A percentile compares a stretch with the other conserved stretches of the same genome.
phyloP scores from a whole-genome alignment of 1,140 invertebrate genomes.

The Diorhabda sublineata region DNA sequence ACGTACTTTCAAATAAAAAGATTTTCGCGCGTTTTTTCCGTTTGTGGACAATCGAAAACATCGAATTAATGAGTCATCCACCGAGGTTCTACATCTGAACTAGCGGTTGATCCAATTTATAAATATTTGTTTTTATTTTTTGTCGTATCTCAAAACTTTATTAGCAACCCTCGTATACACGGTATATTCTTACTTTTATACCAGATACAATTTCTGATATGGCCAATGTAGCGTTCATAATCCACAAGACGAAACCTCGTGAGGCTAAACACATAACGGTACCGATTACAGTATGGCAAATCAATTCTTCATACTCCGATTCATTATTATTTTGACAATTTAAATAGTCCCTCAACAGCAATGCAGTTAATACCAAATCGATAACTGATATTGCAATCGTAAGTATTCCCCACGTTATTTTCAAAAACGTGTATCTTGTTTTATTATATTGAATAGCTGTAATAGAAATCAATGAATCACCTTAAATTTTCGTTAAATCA shows the following conservation, averaged over 20 bases:
- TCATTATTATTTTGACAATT: slow-evolving; percentile 34
- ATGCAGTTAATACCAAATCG: slow-evolving; percentile 22
- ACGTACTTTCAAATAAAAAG: no score
- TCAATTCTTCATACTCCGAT: slow-evolving; percentile 23
- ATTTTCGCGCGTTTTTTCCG: no score
- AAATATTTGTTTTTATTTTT: no score
- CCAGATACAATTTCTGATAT: neutral
- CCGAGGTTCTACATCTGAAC: no score
- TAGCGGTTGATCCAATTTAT: no score
- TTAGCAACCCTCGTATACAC: neutral
- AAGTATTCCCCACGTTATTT: slow-evolving; percentile 12
- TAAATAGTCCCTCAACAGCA: slow-evolving; percentile 25
- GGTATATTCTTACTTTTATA: slow-evolving; percentile 6
- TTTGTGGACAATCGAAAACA: no score
- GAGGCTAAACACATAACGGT: slow-evolving; percentile 32
- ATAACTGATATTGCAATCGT: slow-evolving; percentile 18
- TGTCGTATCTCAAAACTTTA: no score
- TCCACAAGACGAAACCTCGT: slow-evolving; percentile 30
- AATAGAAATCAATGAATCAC: slow-evolving; percentile 40
- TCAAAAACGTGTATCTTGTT: slow-evolving; percentile 13
- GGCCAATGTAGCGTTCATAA: slow-evolving; percentile 29
- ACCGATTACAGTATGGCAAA: slow-evolving; percentile 28
- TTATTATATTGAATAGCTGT: slow-evolving; percentile 30
- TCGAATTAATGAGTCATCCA: no score
- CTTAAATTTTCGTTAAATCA: neutral